phyloP scores from a whole-genome alignment of 2,113 vertebrate genomes.

The Octodon degus region DNA sequence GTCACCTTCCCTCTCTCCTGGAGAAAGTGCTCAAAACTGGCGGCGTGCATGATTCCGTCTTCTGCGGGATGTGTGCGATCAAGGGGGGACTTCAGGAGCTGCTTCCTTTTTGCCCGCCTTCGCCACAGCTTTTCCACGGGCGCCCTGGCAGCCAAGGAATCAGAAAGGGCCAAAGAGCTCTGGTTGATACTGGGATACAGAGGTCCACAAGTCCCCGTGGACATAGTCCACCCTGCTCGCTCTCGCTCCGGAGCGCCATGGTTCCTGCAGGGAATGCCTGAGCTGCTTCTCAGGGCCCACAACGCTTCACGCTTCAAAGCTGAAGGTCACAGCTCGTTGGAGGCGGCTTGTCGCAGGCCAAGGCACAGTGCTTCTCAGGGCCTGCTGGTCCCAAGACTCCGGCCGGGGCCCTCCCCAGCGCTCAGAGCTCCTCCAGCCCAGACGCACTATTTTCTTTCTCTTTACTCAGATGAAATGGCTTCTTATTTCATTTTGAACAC shows the following conservation, averaged over 20 bases:
- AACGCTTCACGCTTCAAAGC: slow-evolving; percentile 53
- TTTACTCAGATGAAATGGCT: neutral
- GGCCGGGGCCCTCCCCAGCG: neutral
- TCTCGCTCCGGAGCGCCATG: neutral
- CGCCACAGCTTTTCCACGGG: too few species aligned
- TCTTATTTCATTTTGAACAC: slow-evolving; percentile 9
- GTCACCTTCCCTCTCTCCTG: too few species aligned
- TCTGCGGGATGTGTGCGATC: too few species aligned
- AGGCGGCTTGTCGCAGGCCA: slow-evolving; percentile 48
- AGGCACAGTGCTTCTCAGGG: slow-evolving; percentile 30
- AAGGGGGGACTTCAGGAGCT: too few species aligned
- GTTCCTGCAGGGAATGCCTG: slow-evolving; percentile 14
- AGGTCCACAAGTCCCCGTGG: neutral
- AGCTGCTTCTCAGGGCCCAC: slow-evolving; percentile 34
- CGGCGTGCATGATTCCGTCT: too few species aligned
- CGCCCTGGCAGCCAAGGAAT: too few species aligned
- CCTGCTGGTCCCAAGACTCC: neutral
- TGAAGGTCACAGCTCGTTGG: slow-evolving; percentile 48
- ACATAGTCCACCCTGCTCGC: neutral
- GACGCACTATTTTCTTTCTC: neutral
- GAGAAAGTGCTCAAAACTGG: too few species aligned
- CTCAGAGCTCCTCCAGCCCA: neutral
- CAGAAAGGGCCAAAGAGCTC: neutral
- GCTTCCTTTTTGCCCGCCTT: too few species aligned
- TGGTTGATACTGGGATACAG: neutral